These are phyloP conservation scores for Coccyzus lansbergi DNA, from an alignment of 2,797 vertebrate genomes.

Conservation along the genomic window DNA sequence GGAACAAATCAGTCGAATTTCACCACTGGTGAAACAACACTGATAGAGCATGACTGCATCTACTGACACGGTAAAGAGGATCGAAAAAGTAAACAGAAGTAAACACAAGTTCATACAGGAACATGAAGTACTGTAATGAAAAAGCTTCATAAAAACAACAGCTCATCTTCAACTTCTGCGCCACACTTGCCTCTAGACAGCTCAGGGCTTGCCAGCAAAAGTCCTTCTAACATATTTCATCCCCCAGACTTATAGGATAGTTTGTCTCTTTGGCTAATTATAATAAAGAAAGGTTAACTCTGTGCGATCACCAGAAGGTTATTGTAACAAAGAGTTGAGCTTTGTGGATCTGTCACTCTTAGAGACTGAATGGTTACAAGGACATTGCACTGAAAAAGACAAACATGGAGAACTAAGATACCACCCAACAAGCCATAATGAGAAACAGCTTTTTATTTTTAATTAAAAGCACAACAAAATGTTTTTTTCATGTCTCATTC, in stretches of 20 bases:
- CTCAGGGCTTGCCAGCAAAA: background rate
- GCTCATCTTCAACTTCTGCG: background rate
- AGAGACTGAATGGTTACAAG: background rate
- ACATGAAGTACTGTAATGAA: background rate
- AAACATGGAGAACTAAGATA: slow-evolving; percentile 55
- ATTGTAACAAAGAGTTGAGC: background rate
- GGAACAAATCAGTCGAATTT: background rate
- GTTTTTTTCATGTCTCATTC: slow-evolving; percentile 80
- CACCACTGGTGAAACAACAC: background rate
- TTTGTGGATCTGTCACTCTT: background rate
- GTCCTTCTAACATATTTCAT: background rate
- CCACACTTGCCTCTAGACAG: background rate
- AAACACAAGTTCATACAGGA: slow-evolving; percentile 5
- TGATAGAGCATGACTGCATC: rapidly evolving
- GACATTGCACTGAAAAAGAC: slow-evolving; percentile 2
- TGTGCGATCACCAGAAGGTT: background rate
- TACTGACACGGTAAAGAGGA: background rate
- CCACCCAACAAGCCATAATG: slow-evolving; percentile 78
- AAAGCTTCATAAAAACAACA: background rate
- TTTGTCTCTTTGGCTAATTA: background rate
- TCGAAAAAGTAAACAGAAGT: background rate
- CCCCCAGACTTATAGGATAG: background rate
- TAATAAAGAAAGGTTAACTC: background rate
- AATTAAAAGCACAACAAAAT: slow-evolving; percentile 80
- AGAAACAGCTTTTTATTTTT: slow-evolving; percentile 76